Percentiles rank a stretch among this genome's conserved stretches.
Evolutionary conservation across 2,888 invertebrate genomes (phyloP).

Genomic region (Mesorhabditis sp.): DNA sequence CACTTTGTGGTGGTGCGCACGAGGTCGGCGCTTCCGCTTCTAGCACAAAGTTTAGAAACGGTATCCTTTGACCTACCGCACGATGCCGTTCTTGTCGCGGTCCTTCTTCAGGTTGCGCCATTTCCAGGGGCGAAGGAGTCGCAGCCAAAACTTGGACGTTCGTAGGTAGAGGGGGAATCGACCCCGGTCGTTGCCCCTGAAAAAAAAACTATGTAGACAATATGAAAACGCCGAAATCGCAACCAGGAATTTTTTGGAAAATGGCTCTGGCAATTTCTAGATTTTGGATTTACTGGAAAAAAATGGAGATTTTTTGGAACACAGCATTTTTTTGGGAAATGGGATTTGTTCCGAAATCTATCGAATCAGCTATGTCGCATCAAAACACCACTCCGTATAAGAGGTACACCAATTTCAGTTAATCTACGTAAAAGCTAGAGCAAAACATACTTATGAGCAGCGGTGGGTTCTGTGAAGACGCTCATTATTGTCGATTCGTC

Average conservation of each 20-base stretch:
- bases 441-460: no score
- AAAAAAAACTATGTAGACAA: not conserved
- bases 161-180: conserved; percentile 10
- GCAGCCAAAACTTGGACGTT: conserved; percentile 51
- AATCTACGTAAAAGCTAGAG: no score
- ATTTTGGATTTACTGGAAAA: not conserved
- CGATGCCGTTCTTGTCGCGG: not conserved
- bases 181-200: not conserved
- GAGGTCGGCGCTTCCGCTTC: not conserved
- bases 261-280: no score
- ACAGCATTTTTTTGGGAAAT: not conserved
- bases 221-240: no score
- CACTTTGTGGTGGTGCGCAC: not conserved
- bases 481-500: no score
- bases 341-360: not conserved
- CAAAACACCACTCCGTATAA: no score
- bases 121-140: conserved; percentile 54
- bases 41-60: not conserved
- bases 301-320: not conserved
- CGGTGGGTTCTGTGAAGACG: no score
- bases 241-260: no score
- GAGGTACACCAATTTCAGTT: no score
- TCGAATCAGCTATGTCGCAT: no score
- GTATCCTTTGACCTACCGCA: not conserved
- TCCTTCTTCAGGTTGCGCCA: conserved; percentile 37